Evolutionary conservation across 92 coral and sea anemone species (phyloP).

Genomic region (Siderastrea siderea): DNA sequence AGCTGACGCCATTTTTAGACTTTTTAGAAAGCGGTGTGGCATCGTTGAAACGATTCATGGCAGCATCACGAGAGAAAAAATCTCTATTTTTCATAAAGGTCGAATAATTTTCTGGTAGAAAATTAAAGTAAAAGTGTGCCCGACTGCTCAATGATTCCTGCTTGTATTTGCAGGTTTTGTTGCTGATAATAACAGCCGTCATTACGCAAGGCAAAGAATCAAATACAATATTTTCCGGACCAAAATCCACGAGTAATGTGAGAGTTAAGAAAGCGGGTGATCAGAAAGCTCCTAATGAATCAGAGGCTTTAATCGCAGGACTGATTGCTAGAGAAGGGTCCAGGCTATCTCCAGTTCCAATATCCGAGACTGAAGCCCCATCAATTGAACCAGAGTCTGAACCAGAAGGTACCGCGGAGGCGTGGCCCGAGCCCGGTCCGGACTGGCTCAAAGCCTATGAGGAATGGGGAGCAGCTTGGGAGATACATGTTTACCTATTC

Average conservation of each 20-base stretch:
- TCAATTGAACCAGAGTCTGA: constrained; percentile 25
- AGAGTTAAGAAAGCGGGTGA: not conserved
- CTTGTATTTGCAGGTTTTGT: not conserved
- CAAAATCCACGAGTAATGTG: not conserved
- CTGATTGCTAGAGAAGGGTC: not conserved
- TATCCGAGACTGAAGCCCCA: not conserved
- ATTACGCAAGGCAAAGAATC: not conserved
- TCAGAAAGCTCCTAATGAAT: not conserved
- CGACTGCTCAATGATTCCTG: not conserved
- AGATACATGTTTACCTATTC: constrained; percentile 48
- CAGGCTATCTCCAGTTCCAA: not conserved
- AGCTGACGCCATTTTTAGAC: too few species aligned
- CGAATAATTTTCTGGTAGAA: too few species aligned
- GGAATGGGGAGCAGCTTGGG: constrained; percentile 60
- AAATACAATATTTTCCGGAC: not conserved
- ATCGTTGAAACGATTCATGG: too few species aligned
- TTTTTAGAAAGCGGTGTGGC: too few species aligned
- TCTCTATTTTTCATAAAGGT: too few species aligned
- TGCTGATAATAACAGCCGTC: not conserved
- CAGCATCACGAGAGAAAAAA: too few species aligned
- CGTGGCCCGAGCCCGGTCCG: constrained; percentile 63
- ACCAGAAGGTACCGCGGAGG: constrained; percentile 30
- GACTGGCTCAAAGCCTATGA: constrained; percentile 44
- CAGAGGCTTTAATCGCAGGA: not conserved
- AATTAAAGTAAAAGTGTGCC: too few species aligned